These are phyloP conservation scores for Sebastes umbrosus DNA, from an alignment of 2,797 vertebrate species.

Conservation along the genomic window DNA sequence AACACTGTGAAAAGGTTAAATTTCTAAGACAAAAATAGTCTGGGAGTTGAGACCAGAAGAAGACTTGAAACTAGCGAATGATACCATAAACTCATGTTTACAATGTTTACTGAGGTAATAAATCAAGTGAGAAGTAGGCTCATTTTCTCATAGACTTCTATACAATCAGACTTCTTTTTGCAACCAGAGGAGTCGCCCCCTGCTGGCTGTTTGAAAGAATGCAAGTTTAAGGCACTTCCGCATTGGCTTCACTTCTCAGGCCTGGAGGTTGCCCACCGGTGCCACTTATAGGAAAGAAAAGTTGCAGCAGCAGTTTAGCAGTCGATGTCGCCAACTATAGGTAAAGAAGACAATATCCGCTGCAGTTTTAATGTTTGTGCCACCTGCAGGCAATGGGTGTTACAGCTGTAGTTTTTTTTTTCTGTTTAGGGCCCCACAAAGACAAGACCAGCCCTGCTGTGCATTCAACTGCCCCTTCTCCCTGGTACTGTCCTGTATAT, in stretches of 20 bases:
- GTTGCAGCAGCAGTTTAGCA: neutral
- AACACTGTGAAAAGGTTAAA: no score
- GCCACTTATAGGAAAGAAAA: neutral
- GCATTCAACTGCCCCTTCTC: neutral
- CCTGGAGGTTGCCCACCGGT: no score
- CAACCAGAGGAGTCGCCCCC: neutral
- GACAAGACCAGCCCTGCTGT: neutral
- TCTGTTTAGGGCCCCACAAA: neutral
- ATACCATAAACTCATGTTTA: neutral
- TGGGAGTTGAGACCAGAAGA: neutral
- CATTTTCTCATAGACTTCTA: neutral
- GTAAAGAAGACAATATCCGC: neutral
- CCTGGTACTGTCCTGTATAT: neutral
- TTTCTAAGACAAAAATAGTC: neutral
- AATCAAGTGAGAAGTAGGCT: neutral
- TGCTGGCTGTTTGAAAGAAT: neutral
- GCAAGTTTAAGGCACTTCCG: neutral
- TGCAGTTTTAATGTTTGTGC: neutral
- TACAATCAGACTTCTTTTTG: neutral
- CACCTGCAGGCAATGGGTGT: neutral
- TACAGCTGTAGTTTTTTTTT: neutral
- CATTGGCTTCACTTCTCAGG: no score
- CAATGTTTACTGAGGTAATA: neutral
- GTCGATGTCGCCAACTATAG: neutral
- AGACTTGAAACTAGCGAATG: neutral